Conservation (phyloP, 1,140 invertebrate species). For the Lamellibrachia luymesi region DNA sequence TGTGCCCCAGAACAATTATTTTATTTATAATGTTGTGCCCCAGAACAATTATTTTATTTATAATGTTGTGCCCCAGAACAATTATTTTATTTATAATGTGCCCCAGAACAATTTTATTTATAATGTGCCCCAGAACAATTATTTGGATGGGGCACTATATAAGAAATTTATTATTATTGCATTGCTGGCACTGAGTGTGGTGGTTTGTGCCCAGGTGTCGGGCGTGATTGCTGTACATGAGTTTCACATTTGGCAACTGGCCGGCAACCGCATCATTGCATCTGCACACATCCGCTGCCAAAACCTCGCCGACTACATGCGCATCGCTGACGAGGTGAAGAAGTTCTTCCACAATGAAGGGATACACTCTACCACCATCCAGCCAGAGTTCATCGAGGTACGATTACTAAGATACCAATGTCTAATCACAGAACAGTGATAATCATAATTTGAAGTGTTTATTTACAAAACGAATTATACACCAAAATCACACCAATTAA, state of each 20-base stretch:
- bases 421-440: neutral
- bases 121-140: no score
- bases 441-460: neutral
- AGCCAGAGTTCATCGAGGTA: slow-evolving; percentile 61
- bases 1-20: no score
- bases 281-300: slow-evolving; percentile 62
- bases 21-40: no score
- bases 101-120: no score
- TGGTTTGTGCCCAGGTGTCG: slow-evolving; percentile 52
- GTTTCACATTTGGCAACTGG: slow-evolving; percentile 65
- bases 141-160: no score
- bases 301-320: slow-evolving; percentile 60
- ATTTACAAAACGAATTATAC: neutral
- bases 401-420: neutral
- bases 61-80: no score
- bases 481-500: neutral
- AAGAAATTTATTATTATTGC: no score
- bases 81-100: no score
- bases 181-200: neutral
- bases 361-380: slow-evolving; percentile 65
- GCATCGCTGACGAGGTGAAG: slow-evolving; percentile 58
- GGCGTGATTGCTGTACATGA: slow-evolving; percentile 64
- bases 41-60: no score
- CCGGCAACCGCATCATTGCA: slow-evolving; percentile 62
- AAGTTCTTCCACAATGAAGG: slow-evolving; percentile 62